Percentiles rank a stretch among this genome's conserved stretches.
phyloP scores from a whole-genome alignment of 1,140 invertebrate species.

The Hypothenemus hampei region DNA sequence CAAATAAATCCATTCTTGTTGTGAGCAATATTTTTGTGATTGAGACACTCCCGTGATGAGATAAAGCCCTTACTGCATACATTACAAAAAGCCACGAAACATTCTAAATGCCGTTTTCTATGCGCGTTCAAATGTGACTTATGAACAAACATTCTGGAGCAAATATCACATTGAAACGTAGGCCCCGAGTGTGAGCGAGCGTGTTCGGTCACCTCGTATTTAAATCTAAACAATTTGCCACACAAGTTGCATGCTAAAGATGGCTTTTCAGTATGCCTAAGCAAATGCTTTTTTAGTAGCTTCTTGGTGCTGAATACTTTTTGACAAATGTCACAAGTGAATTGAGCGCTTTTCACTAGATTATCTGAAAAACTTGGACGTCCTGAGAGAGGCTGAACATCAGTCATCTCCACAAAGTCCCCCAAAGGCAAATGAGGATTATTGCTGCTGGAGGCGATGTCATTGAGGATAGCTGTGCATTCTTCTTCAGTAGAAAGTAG shows the following conservation, averaged over 20 bases:
- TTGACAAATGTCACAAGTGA: constrained; percentile 11
- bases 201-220: constrained; percentile 31
- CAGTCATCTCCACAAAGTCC: constrained; percentile 28
- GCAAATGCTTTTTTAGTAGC: constrained; percentile 11
- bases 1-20: constrained; percentile 32
- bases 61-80: constrained; percentile 33
- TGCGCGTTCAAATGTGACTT: constrained; percentile 63
- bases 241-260: constrained; percentile 32
- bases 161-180: constrained; percentile 39
- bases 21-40: constrained; percentile 30
- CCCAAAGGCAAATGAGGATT: constrained; percentile 31
- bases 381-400: constrained; percentile 14
- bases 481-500: constrained; percentile 38
- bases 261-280: constrained; percentile 7
- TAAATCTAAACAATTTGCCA: constrained; percentile 36
- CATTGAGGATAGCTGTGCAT: constrained; percentile 36
- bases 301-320: constrained; percentile 26
- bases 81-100: constrained; percentile 39
- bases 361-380: neutral
- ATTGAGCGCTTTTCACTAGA: neutral
- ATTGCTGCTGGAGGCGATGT: constrained; percentile 35
- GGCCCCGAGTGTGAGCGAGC: constrained; percentile 33
- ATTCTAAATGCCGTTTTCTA: constrained; percentile 54
- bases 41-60: constrained; percentile 23
- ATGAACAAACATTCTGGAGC: constrained; percentile 60